A percentile compares a stretch with the other conserved stretches of the same genome.
phyloP scores from a whole-genome alignment of 2,797 vertebrate species.

The Tauraco hartlaubi region DNA sequence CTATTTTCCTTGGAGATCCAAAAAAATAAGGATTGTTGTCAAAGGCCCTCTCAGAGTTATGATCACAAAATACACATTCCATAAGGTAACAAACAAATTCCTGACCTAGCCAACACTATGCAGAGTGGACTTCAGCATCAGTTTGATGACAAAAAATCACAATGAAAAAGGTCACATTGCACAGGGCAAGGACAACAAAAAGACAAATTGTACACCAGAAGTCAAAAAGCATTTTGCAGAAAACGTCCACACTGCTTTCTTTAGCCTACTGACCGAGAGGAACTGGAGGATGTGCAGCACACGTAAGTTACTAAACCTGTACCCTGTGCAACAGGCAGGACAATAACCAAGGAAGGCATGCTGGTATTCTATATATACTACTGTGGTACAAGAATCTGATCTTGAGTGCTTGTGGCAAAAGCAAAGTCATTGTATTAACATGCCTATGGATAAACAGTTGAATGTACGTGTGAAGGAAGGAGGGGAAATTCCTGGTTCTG shows the following conservation, averaged over 20 bases:
- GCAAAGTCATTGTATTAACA: neutral
- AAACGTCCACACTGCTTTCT: neutral
- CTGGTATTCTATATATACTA: neutral
- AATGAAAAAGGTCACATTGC: neutral
- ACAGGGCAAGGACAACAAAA: neutral
- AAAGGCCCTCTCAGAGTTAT: neutral
- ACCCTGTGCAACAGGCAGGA: neutral
- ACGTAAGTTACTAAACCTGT: neutral
- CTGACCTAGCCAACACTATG: neutral
- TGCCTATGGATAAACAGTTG: neutral
- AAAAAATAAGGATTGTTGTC: neutral
- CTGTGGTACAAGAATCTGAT: neutral
- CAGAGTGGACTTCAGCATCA: neutral
- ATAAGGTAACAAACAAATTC: neutral
- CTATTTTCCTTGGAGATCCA: neutral
- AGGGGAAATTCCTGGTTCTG: neutral
- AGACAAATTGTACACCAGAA: neutral
- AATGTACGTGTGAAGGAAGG: neutral
- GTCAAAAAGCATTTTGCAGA: neutral
- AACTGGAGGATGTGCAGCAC: neutral
- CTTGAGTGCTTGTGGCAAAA: neutral
- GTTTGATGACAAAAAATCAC: neutral
- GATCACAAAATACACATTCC: neutral
- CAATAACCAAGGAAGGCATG: neutral
- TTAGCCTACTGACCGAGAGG: neutral